Conservation (phyloP, 1,140 invertebrate species). For the Polypedilum vanderplanki region DNA sequence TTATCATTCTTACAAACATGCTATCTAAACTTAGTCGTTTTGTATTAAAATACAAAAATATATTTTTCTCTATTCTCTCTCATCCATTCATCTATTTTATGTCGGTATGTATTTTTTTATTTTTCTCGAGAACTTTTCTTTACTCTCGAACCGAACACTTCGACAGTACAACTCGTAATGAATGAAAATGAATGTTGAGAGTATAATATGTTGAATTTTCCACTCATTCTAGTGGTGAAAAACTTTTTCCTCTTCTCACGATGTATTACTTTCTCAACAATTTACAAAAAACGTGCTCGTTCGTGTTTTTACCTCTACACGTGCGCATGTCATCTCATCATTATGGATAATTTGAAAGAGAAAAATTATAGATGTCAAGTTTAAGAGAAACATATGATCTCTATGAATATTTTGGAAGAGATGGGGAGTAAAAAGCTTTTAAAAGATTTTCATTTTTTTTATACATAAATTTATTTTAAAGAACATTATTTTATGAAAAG, state of each 20-base stretch:
- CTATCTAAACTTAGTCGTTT: too few relatives aligned
- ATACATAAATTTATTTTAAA: neutral
- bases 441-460: neutral
- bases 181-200: neutral
- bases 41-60: neutral
- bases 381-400: neutral
- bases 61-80: neutral
- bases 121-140: neutral
- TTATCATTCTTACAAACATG: neutral
- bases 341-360: neutral
- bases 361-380: neutral
- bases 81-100: neutral
- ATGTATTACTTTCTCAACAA: neutral
- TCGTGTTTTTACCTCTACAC: neutral
- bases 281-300: neutral
- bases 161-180: constrained; percentile 10
- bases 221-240: neutral
- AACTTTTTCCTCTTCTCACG: neutral
- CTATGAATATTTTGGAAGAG: neutral
- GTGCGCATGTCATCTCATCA: neutral
- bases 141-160: neutral
- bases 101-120: neutral
- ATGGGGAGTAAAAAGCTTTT: neutral
- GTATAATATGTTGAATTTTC: neutral
- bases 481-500: too few relatives aligned